Evolutionary conservation across 2,113 vertebrate species (phyloP).

Genomic region (Oreocharis arfaki): DNA sequence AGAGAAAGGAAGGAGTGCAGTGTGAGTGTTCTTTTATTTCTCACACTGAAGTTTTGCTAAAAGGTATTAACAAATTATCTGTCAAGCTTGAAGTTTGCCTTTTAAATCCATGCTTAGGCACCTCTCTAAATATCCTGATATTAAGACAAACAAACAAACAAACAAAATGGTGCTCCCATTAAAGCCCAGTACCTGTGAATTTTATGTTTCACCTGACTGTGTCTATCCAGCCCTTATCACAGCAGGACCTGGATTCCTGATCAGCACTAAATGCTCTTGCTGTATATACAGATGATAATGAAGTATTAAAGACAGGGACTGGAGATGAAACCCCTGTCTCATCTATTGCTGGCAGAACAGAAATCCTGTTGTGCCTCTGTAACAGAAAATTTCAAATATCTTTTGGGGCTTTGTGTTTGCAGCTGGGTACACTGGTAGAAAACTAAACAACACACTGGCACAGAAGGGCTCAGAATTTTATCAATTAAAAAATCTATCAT

Average conservation of each 20-base stretch:
- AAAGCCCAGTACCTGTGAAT: neutral
- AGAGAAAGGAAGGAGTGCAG: neutral
- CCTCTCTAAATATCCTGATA: neutral
- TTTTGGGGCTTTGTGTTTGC: neutral
- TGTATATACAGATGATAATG: neutral
- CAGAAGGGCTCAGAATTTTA: neutral
- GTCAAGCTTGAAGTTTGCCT: neutral
- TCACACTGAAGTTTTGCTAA: neutral
- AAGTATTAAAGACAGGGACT: neutral
- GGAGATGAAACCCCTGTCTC: neutral
- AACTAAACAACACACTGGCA: neutral
- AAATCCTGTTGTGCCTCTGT: neutral
- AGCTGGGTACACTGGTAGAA: neutral
- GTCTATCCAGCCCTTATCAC: neutral
- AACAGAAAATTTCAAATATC: neutral
- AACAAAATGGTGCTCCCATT: fast-evolving
- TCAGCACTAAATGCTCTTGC: neutral
- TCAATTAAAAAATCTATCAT: neutral
- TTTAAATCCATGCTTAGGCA: neutral
- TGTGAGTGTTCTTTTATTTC: neutral
- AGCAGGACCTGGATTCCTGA: neutral
- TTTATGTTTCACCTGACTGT: neutral
- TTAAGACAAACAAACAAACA: neutral
- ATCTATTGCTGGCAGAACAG: neutral
- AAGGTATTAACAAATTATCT: neutral